Evolutionary conservation across 2,888 invertebrate genomes (phyloP), one percentile per base, ranked within the genome.

Genomic region (Sinhomidia bicolor): DNA sequence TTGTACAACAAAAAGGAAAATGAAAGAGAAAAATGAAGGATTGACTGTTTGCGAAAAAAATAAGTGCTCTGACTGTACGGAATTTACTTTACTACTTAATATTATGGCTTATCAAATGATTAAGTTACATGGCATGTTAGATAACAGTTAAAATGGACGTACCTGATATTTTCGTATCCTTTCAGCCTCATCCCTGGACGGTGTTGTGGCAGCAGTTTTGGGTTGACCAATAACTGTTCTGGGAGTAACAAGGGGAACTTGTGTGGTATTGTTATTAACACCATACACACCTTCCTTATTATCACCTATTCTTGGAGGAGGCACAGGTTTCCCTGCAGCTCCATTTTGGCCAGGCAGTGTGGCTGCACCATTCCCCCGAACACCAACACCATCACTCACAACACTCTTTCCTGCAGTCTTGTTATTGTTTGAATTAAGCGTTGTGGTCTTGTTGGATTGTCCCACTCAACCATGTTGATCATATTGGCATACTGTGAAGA

Each of bases 161-260:
- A 98, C 98, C 96, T 98, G 97, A 94, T 98, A 98, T 94, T 98
- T 98, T 93, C 96, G 96, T 93, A 98, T 97, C 94, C 97, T 97
- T 93, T 98, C 97, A 94, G 98, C 95, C 94, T 98, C 97, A 93
- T 98, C 98, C 93, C 96, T 95, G 90, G 97, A 97, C 92, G 97
- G 96, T 82, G 92, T 91, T 51, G 92, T 91, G 92, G 96, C 89
- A 80, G 91, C 90, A 47, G 91, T 90, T 57, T 90, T 90, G 26
- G 90, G 89, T 62, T 92, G 91, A 86, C 91, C 90, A 41, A 92
- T 91, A 65, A 91, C 88, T 94, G 91, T 92, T 91, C 93, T 92
- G 47, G 93, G 93, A 57, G 92, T 92, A 88, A 93, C 92, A 90
- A 91, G 93, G 76, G 97, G 95, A 90, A 95, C 95, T 20, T 96